A percentile compares a stretch with the other conserved stretches of the same genome.
These are phyloP conservation scores for Euphydryas editha DNA, from an alignment of 2,888 invertebrate species.

Conservation along the genomic window DNA sequence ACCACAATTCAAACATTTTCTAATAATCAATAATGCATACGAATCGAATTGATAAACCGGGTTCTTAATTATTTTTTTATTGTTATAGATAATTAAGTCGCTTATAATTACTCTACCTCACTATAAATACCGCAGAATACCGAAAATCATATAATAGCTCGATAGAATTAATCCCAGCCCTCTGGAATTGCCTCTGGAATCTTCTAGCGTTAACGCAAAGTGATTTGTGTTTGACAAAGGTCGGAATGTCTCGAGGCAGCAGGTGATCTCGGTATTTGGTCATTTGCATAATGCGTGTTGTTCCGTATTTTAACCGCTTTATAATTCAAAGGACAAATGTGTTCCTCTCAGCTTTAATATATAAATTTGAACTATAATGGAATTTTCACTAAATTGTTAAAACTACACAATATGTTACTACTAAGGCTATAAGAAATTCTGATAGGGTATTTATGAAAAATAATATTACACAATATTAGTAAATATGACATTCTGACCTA, in stretches of 20 bases:
- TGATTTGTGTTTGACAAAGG: conserved; percentile 48
- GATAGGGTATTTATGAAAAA: too few relatives aligned
- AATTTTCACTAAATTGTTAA: background rate
- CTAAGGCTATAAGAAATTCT: too few relatives aligned
- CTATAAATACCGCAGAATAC: conserved; percentile 9
- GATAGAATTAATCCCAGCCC: conserved; percentile 19
- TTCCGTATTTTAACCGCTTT: conserved; percentile 34
- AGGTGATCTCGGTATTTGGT: conserved; percentile 44
- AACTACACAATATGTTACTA: too few relatives aligned
- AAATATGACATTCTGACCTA: too few relatives aligned
- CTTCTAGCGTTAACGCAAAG: conserved; percentile 38
- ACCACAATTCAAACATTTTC: too few relatives aligned
- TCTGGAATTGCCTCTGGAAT: conserved; percentile 19
- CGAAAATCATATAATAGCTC: conserved; percentile 15
- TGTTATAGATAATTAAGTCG: too few relatives aligned
- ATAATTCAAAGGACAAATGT: conserved; percentile 20
- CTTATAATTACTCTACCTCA: background rate
- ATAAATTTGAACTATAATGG: background rate
- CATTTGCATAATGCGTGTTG: conserved; percentile 47
- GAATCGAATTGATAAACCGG: too few relatives aligned
- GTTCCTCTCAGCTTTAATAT: background rate
- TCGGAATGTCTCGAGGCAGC: conserved; percentile 39
- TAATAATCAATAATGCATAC: too few relatives aligned
- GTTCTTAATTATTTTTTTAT: too few relatives aligned
- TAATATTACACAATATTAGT: too few relatives aligned